Evolutionary conservation across 2,797 vertebrate genomes (phyloP).

Genomic region (Mus spretus): DNA sequence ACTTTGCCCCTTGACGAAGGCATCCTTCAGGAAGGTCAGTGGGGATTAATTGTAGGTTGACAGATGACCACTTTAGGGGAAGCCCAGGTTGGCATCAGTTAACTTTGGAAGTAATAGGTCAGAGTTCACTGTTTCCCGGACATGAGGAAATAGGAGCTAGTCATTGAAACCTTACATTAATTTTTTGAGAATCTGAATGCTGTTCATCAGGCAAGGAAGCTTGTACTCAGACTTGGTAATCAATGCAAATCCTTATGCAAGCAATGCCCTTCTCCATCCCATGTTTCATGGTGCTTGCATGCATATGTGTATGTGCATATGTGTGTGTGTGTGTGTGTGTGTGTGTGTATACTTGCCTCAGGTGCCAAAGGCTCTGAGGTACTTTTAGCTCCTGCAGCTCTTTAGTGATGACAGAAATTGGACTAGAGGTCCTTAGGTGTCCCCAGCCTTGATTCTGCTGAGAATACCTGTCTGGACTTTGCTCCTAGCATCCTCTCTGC

Average conservation of each 20-base stretch:
- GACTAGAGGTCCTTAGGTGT: neutral
- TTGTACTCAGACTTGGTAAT: neutral
- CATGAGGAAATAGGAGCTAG: neutral
- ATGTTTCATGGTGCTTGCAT: neutral
- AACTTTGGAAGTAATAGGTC: neutral
- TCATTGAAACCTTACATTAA: neutral
- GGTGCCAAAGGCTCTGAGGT: neutral
- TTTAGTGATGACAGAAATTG: neutral
- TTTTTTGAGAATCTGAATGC: conserved; percentile 46
- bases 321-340: neutral
- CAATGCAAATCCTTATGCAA: neutral
- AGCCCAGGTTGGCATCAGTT: neutral
- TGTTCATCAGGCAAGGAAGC: conserved; percentile 12
- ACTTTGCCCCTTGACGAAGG: neutral
- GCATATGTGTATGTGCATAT: neutral
- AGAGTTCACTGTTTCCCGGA: conserved; percentile 17
- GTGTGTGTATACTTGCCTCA: neutral
- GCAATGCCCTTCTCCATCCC: neutral
- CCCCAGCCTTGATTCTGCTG: neutral
- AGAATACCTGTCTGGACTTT: neutral
- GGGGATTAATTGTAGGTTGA: conserved; percentile 13
- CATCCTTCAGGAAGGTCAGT: neutral
- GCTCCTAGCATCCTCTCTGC: neutral
- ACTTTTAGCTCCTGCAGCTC: neutral
- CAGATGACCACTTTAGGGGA: neutral